phyloP scores from a whole-genome alignment of 1,140 invertebrate genomes.

The Coenobita brevimanus region DNA sequence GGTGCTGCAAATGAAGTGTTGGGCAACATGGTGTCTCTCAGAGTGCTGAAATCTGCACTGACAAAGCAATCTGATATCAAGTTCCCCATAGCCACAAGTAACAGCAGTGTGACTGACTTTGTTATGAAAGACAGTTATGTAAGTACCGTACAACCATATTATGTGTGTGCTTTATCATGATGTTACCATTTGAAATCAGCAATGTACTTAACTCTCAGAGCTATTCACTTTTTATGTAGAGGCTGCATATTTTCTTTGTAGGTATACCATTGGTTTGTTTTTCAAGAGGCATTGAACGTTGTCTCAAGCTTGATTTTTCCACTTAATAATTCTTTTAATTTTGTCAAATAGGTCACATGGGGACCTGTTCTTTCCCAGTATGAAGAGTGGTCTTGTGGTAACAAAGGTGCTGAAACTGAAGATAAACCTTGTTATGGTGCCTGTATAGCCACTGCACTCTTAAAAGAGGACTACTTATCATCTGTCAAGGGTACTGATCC shows the following conservation, averaged over 20 bases:
- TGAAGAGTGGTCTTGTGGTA: constrained; percentile 37
- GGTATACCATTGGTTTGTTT: too few relatives aligned
- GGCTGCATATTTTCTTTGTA: too few relatives aligned
- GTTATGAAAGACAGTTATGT: neutral
- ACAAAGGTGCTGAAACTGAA: constrained; percentile 12
- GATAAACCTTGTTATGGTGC: constrained; percentile 35
- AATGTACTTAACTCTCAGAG: too few relatives aligned
- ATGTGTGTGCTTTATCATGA: too few relatives aligned
- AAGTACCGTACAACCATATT: too few relatives aligned
- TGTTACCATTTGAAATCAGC: too few relatives aligned
- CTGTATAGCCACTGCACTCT: constrained; percentile 27
- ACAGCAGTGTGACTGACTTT: neutral
- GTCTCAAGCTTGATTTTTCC: too few relatives aligned
- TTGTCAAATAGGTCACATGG: constrained; percentile 30
- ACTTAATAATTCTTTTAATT: neutral
- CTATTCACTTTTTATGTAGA: too few relatives aligned
- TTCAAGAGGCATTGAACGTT: too few relatives aligned
- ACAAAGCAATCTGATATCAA: neutral
- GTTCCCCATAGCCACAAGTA: neutral
- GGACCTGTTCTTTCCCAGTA: constrained; percentile 27
- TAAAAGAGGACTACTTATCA: constrained; percentile 28
- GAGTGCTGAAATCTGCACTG: neutral
- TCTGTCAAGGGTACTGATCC: constrained; percentile 5
- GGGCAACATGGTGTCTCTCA: neutral
- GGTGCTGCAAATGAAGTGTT: neutral